These are phyloP conservation scores for Dione vanillae DNA, from an alignment of 2,888 invertebrate genomes.

Conservation along the genomic window DNA sequence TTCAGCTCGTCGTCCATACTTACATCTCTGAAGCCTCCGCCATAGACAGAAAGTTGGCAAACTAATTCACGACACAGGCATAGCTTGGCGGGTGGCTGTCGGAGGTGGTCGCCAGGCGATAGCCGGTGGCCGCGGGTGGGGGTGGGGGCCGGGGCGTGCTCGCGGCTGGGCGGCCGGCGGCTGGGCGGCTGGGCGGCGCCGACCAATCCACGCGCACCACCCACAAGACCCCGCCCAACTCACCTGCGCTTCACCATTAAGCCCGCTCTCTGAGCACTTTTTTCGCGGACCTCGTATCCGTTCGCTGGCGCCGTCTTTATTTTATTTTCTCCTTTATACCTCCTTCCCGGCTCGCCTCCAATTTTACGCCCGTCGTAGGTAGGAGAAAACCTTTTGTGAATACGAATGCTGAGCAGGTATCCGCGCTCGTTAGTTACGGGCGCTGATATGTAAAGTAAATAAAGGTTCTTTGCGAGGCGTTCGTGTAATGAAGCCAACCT, in stretches of 20 bases:
- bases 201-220: conserved; percentile 78
- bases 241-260: conserved; percentile 83
- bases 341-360: conserved; percentile 81
- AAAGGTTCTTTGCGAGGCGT: conserved; percentile 62
- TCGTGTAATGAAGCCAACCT: conserved; percentile 52
- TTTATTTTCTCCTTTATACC: conserved; percentile 84
- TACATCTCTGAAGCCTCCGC: conserved; percentile 81
- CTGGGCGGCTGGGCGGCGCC: conserved; percentile 74
- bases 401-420: conserved; percentile 82
- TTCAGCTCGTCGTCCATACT: conserved; percentile 83
- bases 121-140: conserved; percentile 77
- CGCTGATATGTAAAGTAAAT: conserved; percentile 82
- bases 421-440: conserved; percentile 80
- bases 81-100: conserved; percentile 77
- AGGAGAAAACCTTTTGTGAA: conserved; percentile 82
- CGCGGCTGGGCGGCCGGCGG: conserved; percentile 74
- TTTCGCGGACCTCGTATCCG: conserved; percentile 82
- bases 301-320: conserved; percentile 82
- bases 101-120: conserved; percentile 77
- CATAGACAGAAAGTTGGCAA: conserved; percentile 84
- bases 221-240: conserved; percentile 80
- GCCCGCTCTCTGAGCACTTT: conserved; percentile 80
- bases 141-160: conserved; percentile 69
- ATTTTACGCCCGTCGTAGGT: conserved; percentile 82
- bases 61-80: conserved; percentile 84